A percentile compares a stretch with the other conserved stretches of the same genome.
Conservation (phyloP, 2,113 vertebrate species). For the Leptodactylus fuscus region DNA sequence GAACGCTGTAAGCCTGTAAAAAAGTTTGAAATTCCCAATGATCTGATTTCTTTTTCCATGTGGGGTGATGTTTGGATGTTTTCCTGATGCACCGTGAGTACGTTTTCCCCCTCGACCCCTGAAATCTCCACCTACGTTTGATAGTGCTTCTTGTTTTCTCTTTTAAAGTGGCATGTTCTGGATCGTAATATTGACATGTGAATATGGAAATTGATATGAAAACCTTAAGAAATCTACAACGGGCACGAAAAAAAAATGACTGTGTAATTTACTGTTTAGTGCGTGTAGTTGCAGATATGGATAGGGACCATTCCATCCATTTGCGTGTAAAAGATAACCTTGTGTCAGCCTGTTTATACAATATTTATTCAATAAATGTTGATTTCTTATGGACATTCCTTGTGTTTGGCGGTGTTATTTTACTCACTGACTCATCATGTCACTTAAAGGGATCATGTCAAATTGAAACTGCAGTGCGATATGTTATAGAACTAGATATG, state of each 20-base stretch:
- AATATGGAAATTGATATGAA: conserved; percentile 83
- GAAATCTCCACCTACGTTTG: conserved; percentile 73
- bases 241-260: conserved; percentile 83
- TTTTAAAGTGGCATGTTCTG: conserved; percentile 86
- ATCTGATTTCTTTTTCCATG: conserved; percentile 72
- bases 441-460: no score
- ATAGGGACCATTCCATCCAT: conserved; percentile 80
- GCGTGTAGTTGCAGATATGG: conserved; percentile 77
- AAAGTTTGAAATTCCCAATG: conserved; percentile 72
- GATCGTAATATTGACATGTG: conserved; percentile 83
- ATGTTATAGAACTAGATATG: no score
- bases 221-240: conserved; percentile 79
- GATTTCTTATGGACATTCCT: conserved; percentile 82
- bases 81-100: conserved; percentile 76
- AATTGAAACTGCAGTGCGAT: no score
- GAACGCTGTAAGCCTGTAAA: conserved; percentile 68
- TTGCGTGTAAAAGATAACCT: conserved; percentile 84
- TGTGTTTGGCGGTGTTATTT: conserved; percentile 23
- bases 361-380: conserved; percentile 89
- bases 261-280: conserved; percentile 81
- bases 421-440: no score
- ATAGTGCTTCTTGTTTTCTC: conserved; percentile 83
- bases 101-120: conserved; percentile 67
- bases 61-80: conserved; percentile 80
- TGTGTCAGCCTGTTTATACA: conserved; percentile 84